Conservation (phyloP, 2,888 invertebrate genomes). For the Apeira syringaria region DNA sequence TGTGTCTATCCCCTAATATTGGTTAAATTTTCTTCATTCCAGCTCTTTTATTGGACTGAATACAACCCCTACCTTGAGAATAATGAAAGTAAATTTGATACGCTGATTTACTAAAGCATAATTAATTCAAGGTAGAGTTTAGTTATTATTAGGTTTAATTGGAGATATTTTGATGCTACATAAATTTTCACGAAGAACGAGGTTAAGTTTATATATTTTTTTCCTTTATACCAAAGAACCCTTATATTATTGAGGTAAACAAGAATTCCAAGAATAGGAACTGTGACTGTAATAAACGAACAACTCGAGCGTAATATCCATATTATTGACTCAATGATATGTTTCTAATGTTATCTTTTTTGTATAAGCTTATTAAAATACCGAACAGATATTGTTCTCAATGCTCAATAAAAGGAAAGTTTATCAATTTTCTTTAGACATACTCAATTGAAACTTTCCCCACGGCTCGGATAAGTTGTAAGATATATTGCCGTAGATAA, state of each 20-base stretch:
- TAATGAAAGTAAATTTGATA: conserved; percentile 3
- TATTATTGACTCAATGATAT: conserved; percentile 39
- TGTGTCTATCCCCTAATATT: no score
- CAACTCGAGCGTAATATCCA: conserved; percentile 35
- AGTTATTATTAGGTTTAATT: conserved; percentile 1
- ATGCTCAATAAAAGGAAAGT: conserved; percentile 41
- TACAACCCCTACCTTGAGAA: background rate
- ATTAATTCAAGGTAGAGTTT: background rate
- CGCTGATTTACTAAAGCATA: background rate
- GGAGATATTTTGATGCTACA: background rate
- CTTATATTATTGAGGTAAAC: background rate
- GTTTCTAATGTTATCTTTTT: conserved; percentile 28
- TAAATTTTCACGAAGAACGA: background rate
- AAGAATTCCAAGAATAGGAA: conserved; percentile 14
- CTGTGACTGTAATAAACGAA: conserved; percentile 24
- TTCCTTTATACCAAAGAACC: background rate
- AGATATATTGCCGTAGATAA: conserved; percentile 37
- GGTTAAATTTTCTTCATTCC: background rate
- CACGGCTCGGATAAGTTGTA: conserved; percentile 39
- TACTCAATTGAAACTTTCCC: conserved; percentile 51
- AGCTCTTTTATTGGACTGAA: background rate
- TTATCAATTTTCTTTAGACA: conserved; percentile 45
- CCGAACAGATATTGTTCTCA: conserved; percentile 37
- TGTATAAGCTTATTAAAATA: conserved; percentile 32
- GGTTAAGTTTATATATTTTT: conserved; percentile 4